Evolutionary conservation across 2,113 vertebrate genomes (phyloP).

Genomic region (Phylloscopus whistleri): DNA sequence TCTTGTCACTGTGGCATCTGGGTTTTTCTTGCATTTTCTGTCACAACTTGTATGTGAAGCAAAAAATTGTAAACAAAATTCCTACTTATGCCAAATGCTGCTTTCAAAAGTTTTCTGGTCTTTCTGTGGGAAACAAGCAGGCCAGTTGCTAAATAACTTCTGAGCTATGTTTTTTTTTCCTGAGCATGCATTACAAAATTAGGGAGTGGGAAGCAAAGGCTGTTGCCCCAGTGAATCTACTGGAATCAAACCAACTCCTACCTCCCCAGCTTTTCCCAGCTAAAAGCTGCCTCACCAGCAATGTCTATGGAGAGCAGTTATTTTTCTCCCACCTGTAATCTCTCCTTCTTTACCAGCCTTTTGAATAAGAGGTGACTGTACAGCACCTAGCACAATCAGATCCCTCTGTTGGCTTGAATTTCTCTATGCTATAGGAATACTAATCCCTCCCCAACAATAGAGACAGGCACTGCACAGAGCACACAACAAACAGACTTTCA

Average conservation of each 20-base stretch:
- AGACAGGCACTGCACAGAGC: slow-evolving; percentile 39
- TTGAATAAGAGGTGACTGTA: background rate
- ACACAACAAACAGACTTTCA: slow-evolving; percentile 58
- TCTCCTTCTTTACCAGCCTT: background rate
- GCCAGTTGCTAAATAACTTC: background rate
- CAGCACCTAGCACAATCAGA: slow-evolving; percentile 26
- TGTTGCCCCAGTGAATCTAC: background rate
- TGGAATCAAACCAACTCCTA: background rate
- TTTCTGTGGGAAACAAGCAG: background rate
- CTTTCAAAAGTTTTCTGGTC: background rate
- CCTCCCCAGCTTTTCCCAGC: background rate
- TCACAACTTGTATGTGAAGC: background rate
- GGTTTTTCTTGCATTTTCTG: background rate
- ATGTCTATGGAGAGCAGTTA: background rate
- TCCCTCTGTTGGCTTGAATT: slow-evolving; percentile 23
- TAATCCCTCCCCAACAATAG: slow-evolving; percentile 59
- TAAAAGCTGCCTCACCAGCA: background rate
- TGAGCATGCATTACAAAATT: background rate
- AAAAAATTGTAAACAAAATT: background rate
- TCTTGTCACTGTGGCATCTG: background rate
- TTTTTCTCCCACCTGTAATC: slow-evolving; percentile 6
- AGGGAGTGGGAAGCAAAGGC: background rate
- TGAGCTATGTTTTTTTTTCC: background rate
- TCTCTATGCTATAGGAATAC: slow-evolving; percentile 16
- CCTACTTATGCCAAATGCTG: fast-evolving